Evolutionary conservation across 2,113 vertebrate genomes (phyloP), one percentile per base, ranked within the genome.

Genomic region (Lota lota): DNA sequence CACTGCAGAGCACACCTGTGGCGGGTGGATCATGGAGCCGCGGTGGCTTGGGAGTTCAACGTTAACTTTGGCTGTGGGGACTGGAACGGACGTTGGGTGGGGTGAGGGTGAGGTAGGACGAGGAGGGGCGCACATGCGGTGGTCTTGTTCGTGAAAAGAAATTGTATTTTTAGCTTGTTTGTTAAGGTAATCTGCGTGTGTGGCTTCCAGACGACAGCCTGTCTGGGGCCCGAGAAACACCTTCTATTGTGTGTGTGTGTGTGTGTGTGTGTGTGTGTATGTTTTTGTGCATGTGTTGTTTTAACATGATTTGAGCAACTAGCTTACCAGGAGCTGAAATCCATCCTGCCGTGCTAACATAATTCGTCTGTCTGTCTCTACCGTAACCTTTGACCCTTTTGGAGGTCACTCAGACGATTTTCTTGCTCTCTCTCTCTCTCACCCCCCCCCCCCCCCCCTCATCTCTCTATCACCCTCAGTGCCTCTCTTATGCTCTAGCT

Each of bases 161-260:
- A 77, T 72, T 10, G 54, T 90, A 89, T 91, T 91, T 90, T 90
- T 90, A 90, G 85, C 61, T 77, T 88, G 85, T 89, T 91, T 91
- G 88, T 85, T 88, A 83, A 83, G 84, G 82, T 89, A 90, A 90
- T 88, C 82, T 82, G 79, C 67, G 58, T 67, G 61, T 67, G 82
- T 83, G 82, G 81, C 84, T 80, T 76, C 58, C 21, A 85, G 84
- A 81, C 83, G 85, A 87, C 90, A 90, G 89, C 79, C 87, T 89
- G 89, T 86, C 90, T 90, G 88, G 88, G 85, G 80, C 80, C 40
- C 86, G 77, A 76, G 77, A 68, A 86, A 84, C 89, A 90, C 87
- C 88, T 89, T 83, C 85, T 22, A 90, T 91, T 90, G 88, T 92
- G 80, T 63, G 24, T 79, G 67, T 75, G 78, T 63, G 72, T 70